Evolutionary conservation across 2,113 vertebrate genomes (phyloP).

Genomic region (Lucifuga dentata): DNA sequence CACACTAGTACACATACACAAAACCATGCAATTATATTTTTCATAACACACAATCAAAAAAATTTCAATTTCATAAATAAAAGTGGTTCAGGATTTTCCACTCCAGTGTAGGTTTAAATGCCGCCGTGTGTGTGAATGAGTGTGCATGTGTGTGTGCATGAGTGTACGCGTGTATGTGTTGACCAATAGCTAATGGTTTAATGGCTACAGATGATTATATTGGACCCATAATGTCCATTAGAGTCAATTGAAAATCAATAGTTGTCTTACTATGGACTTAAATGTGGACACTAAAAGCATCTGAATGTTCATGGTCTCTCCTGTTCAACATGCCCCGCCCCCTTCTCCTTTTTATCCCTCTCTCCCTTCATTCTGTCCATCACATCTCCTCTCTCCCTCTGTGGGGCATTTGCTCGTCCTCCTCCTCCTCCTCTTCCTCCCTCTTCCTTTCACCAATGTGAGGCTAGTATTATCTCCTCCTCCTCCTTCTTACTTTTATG

Average conservation of each 20-base stretch:
- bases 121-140: constrained; percentile 4
- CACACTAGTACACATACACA: no score
- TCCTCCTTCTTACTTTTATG: not conserved
- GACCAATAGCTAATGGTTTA: constrained; percentile 51
- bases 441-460: not conserved
- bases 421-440: not conserved
- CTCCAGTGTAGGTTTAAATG: not conserved
- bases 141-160: not conserved
- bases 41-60: not conserved
- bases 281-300: constrained; percentile 63
- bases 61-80: not conserved
- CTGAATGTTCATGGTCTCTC: not conserved
- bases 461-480: no score
- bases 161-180: no score
- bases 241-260: constrained; percentile 72
- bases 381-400: not conserved
- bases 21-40: no score
- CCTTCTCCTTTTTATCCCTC: not conserved
- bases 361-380: not conserved
- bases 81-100: not conserved
- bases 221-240: constrained; percentile 59
- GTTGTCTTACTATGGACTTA: constrained; percentile 58
- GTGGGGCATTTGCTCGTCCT: not conserved
- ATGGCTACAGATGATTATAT: constrained; percentile 56
- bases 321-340: no score